A percentile compares a stretch with the other conserved stretches of the same genome.
phyloP scores from a whole-genome alignment of 2,888 invertebrate genomes.

The Pterostichus niger region DNA sequence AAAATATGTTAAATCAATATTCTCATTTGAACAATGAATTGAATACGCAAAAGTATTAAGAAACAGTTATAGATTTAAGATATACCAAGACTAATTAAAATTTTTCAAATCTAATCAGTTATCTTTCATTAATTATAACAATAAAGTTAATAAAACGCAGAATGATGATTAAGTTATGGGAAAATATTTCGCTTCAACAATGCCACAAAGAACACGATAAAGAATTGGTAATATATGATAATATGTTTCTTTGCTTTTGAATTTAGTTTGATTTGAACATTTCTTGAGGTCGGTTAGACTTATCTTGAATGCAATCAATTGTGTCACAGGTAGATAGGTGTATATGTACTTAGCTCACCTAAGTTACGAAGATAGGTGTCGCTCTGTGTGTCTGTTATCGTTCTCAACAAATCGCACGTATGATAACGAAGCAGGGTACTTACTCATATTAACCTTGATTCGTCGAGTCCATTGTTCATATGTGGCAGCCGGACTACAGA shows the following conservation, averaged over 20 bases:
- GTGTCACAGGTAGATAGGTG: conserved; percentile 42
- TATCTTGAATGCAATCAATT: conserved; percentile 33
- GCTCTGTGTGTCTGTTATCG: conserved; percentile 53
- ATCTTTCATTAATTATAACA: conserved; percentile 7
- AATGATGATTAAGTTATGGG: conserved; percentile 35
- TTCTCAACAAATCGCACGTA: conserved; percentile 58
- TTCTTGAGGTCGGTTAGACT: conserved; percentile 4
- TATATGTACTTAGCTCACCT: conserved; percentile 36
- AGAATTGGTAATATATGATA: conserved; percentile 48
- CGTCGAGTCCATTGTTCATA: conserved; percentile 61
- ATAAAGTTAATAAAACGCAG: conserved; percentile 22
- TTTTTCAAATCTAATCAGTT: conserved; percentile 19
- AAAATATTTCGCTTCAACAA: conserved; percentile 40
- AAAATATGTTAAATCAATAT: background rate
- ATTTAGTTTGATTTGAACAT: conserved; percentile 18
- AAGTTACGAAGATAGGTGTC: conserved; percentile 41
- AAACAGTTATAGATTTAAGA: background rate
- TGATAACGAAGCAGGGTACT: conserved; percentile 63
- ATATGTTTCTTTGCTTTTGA: conserved; percentile 22
- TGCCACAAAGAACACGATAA: conserved; percentile 38
- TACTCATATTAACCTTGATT: conserved; percentile 64
- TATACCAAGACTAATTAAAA: background rate
- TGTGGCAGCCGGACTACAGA: conserved; percentile 42
- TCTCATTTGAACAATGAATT: too few relatives aligned
- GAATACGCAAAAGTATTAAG: background rate